Percentiles rank a stretch among this genome's conserved stretches.
Evolutionary conservation across 2,888 invertebrate genomes (phyloP).

Genomic region (Apodemia mormo): DNA sequence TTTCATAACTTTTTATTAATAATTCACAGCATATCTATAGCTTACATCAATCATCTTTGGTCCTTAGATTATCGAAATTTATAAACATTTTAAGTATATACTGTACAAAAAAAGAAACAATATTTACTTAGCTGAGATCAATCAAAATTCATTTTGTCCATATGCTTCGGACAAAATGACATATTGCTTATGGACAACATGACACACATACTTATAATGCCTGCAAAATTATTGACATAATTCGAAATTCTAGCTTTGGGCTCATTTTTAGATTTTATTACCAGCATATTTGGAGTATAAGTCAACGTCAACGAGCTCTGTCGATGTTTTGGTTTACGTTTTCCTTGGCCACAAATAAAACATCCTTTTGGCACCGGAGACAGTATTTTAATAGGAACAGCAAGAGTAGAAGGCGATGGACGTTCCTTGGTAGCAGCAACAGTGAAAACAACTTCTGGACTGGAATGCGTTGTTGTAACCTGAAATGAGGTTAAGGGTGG

Average conservation of each 20-base stretch:
- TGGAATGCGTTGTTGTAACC: background rate
- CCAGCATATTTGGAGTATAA: background rate
- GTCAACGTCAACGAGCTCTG: background rate
- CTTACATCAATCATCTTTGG: background rate
- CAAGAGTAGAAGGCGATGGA: background rate
- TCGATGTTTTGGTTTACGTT: constrained; percentile 13
- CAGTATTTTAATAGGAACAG: background rate
- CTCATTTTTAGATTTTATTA: constrained; percentile 12
- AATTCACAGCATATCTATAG: background rate
- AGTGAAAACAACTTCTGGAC: background rate
- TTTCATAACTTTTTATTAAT: too few relatives aligned
- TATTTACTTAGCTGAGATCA: background rate
- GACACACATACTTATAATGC: background rate
- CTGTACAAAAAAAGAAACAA: background rate
- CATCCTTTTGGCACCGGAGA: constrained; percentile 14
- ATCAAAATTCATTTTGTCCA: background rate
- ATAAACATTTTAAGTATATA: background rate
- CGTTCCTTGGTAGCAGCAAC: background rate
- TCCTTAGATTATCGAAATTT: background rate
- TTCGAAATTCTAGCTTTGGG: background rate
- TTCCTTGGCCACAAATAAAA: constrained; percentile 4
- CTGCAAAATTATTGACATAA: background rate
- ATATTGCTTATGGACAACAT: background rate
- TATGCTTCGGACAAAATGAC: background rate
- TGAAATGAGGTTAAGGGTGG: background rate